Conservation (phyloP, 2,888 invertebrate species). For the Morpho achilles region DNA sequence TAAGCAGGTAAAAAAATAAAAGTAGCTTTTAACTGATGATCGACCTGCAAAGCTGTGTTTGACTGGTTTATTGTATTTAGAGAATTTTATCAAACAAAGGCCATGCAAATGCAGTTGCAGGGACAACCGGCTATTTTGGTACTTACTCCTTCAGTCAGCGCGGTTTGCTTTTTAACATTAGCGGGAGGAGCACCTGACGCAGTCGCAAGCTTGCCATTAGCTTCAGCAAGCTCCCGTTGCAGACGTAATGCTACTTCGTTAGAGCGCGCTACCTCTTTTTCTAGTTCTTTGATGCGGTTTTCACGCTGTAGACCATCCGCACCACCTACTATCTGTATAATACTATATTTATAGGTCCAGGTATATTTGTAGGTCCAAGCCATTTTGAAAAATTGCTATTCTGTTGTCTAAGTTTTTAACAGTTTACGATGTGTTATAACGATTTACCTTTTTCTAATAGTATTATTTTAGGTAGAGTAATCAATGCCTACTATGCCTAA, state of each 20-base stretch:
- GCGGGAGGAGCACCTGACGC: conserved; percentile 56
- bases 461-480: too few relatives aligned
- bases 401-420: too few relatives aligned
- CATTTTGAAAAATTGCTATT: too few relatives aligned
- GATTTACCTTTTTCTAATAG: too few relatives aligned
- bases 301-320: conserved; percentile 81
- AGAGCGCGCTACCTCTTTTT: conserved; percentile 90
- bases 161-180: conserved; percentile 79
- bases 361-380: too few relatives aligned
- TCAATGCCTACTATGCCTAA: too few relatives aligned
- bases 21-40: too few relatives aligned
- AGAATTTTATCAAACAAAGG: background rate
- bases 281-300: conserved; percentile 87
- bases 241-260: conserved; percentile 85
- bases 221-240: conserved; percentile 85
- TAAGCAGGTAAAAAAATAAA: too few relatives aligned
- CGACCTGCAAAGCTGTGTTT: too few relatives aligned
- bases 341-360: conserved; percentile 20
- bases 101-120: background rate
- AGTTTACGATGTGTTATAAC: too few relatives aligned
- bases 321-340: conserved; percentile 73
- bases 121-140: background rate
- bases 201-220: conserved; percentile 77
- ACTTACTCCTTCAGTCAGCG: conserved; percentile 79
- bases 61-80: too few relatives aligned